Evolutionary conservation across 2,888 invertebrate genomes (phyloP).

Genomic region (Steinernema hermaphroditum): DNA sequence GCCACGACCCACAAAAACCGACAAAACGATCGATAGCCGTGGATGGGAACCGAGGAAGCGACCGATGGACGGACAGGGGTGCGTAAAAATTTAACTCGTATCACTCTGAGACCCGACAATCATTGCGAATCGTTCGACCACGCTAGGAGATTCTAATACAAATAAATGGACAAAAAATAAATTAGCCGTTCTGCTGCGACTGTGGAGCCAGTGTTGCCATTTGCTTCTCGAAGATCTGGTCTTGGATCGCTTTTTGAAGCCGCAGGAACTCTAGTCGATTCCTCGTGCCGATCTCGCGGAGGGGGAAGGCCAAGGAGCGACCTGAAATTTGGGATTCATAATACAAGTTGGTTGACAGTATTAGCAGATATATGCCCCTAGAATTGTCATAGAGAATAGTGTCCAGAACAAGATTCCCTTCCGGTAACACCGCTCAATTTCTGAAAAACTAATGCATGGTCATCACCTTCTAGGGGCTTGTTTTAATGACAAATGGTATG

Average conservation of each 20-base stretch:
- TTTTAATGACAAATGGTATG: no score
- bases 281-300: constrained; percentile 7
- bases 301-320: constrained; percentile 14
- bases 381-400: no score
- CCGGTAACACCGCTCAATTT: no score
- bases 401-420: no score
- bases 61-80: neutral
- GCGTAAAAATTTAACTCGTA: constrained; percentile 28
- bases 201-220: constrained; percentile 3
- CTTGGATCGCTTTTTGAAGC: constrained; percentile 7
- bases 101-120: constrained; percentile 24
- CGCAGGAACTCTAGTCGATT: constrained; percentile 20
- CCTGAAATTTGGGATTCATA: neutral
- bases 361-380: no score
- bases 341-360: neutral
- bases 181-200: constrained; percentile 11
- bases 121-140: neutral
- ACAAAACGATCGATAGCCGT: constrained; percentile 18
- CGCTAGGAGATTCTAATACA: no score
- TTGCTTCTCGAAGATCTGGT: constrained; percentile 14
- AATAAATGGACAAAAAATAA: constrained; percentile 12
- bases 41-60: neutral
- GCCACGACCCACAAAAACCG: neutral
- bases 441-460: no score
- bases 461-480: no score